Percentiles rank a stretch among this genome's conserved stretches.
Conservation (phyloP, 2,888 invertebrate genomes). For the Mechanitis mazaeus region DNA sequence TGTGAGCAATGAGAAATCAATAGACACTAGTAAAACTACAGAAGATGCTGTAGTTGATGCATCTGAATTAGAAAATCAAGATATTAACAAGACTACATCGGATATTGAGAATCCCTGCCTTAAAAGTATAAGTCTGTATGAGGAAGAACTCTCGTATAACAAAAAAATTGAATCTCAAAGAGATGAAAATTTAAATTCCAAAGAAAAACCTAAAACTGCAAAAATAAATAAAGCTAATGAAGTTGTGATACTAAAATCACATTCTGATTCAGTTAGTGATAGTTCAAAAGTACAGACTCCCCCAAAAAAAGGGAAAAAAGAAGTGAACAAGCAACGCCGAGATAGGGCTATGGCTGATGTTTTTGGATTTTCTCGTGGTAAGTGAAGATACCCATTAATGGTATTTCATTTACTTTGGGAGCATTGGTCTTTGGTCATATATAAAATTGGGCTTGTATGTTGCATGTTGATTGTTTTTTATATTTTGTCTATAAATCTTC, state of each 20-base stretch:
- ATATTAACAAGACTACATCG: conserved; percentile 17
- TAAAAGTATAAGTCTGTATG: conserved; percentile 56
- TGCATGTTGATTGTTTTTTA: background rate
- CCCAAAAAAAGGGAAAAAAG: conserved; percentile 11
- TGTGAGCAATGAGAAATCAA: conserved; percentile 15
- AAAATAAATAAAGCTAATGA: conserved; percentile 29
- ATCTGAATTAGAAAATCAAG: conserved; percentile 21
- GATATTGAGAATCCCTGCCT: conserved; percentile 50
- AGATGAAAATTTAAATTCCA: conserved; percentile 5
- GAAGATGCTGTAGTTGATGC: conserved; percentile 7
- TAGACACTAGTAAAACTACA: conserved; percentile 25
- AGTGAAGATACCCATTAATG: conserved; percentile 36
- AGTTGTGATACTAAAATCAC: conserved; percentile 42
- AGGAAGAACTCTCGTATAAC: conserved; percentile 45
- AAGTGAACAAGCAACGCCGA: conserved; percentile 36
- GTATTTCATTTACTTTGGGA: background rate
- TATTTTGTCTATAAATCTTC: too few species aligned
- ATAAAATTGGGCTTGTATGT: background rate
- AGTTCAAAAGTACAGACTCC: conserved; percentile 11
- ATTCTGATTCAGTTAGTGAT: conserved; percentile 44
- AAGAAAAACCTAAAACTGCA: background rate
- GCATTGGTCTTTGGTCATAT: too few species aligned
- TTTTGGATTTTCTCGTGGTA: conserved; percentile 64
- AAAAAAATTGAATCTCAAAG: conserved; percentile 45
- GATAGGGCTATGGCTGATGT: conserved; percentile 50